These are phyloP conservation scores for Orthonyx spaldingii DNA, from an alignment of 2,113 vertebrate species.

Conservation along the genomic window DNA sequence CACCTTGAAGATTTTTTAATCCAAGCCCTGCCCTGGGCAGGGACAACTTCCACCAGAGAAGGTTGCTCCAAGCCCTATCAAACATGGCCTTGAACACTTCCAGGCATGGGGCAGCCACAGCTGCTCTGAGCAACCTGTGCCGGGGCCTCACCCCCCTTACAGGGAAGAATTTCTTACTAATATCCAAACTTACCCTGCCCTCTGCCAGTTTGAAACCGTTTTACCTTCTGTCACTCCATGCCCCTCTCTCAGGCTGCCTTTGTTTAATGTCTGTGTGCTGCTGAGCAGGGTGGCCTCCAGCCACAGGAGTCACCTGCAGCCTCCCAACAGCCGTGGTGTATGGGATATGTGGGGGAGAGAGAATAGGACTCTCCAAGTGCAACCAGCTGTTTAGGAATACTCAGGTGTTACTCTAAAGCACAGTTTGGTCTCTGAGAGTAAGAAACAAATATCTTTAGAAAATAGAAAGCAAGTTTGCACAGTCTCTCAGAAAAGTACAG, in stretches of 20 bases:
- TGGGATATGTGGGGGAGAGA: rapidly evolving
- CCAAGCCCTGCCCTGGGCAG: neutral
- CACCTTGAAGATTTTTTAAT: neutral
- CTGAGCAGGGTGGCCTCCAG: neutral
- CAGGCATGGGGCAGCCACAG: neutral
- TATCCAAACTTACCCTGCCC: neutral
- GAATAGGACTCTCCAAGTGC: neutral
- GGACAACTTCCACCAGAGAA: neutral
- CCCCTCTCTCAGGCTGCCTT: neutral
- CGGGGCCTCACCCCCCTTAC: rapidly evolving
- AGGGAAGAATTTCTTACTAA: neutral
- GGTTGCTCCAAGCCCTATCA: neutral
- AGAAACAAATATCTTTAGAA: neutral
- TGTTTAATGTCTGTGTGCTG: neutral
- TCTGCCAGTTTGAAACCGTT: neutral
- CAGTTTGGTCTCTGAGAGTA: neutral
- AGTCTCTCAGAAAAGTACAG: neutral
- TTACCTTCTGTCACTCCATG: neutral
- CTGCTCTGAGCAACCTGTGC: neutral
- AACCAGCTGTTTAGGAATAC: neutral
- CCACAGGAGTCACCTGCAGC: neutral
- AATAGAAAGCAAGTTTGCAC: neutral
- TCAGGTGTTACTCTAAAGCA: neutral
- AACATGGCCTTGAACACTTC: neutral
- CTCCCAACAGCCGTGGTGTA: neutral